Evolutionary conservation across 2,797 vertebrate species (phyloP).

Genomic region (Apogon talboti): DNA sequence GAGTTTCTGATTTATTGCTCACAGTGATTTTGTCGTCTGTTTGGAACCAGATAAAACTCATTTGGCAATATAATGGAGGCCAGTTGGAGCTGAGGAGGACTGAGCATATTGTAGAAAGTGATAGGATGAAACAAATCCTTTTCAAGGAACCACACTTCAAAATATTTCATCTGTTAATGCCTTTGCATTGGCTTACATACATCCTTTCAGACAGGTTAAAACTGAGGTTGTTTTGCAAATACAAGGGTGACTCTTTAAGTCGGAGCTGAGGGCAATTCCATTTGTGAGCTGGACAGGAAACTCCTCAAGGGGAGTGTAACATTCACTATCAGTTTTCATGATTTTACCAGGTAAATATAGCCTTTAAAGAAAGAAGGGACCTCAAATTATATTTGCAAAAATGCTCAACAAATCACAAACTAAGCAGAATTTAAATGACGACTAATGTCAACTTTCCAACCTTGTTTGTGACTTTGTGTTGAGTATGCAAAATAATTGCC

Average conservation of each 20-base stretch:
- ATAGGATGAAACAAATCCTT: constrained; percentile 6
- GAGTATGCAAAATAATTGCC: constrained; percentile 54
- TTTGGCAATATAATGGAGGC: constrained; percentile 18
- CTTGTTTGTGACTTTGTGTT: constrained; percentile 25
- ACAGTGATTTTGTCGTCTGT: constrained; percentile 31
- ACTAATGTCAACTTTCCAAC: constrained; percentile 34
- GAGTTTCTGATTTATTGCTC: constrained; percentile 21
- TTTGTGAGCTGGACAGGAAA: constrained; percentile 24
- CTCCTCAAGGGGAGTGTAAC: constrained; percentile 5
- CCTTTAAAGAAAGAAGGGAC: constrained; percentile 7
- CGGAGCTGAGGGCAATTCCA: constrained; percentile 18
- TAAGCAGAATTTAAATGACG: constrained; percentile 47
- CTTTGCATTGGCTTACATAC: not conserved
- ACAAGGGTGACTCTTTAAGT: not conserved
- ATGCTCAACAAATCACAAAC: constrained; percentile 43
- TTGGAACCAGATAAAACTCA: constrained; percentile 37
- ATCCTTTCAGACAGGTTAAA: not conserved
- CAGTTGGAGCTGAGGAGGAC: not conserved
- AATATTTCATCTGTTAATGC: constrained; percentile 3
- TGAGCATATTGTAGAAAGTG: not conserved
- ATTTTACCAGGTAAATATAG: constrained; percentile 16
- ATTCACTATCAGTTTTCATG: constrained; percentile 14
- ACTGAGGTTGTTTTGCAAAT: constrained; percentile 14
- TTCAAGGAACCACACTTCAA: not conserved
- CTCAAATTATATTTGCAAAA: constrained; percentile 36